phyloP scores from a whole-genome alignment of 1,140 invertebrate genomes.

The Archivesica marissinica region DNA sequence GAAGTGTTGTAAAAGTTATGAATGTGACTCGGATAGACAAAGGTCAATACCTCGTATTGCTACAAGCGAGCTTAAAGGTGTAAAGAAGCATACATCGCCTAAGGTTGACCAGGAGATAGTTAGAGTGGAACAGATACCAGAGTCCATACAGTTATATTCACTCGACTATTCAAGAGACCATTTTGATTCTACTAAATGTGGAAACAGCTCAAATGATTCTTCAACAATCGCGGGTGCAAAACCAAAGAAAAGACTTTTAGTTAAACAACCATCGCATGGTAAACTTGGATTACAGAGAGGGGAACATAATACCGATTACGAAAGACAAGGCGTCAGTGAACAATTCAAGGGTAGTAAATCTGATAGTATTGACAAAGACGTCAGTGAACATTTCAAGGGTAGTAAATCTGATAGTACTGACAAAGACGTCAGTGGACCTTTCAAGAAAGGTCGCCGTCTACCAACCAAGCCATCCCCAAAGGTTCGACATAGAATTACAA shows the following conservation, averaged over 20 bases:
- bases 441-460: neutral
- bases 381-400: neutral
- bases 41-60: neutral
- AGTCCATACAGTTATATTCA: neutral
- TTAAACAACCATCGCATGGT: slow-evolving; percentile 18
- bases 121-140: neutral
- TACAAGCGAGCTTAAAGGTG: neutral
- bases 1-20: neutral
- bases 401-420: neutral
- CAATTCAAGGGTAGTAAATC: neutral
- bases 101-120: neutral
- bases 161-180: neutral
- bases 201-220: neutral
- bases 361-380: neutral
- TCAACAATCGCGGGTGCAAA: neutral
- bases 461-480: neutral
- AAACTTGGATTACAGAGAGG: slow-evolving; percentile 4
- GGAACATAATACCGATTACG: too few relatives aligned
- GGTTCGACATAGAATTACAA: neutral
- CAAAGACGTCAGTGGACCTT: neutral
- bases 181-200: neutral
- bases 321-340: too few relatives aligned
- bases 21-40: neutral
- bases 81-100: neutral
- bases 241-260: neutral